Evolutionary conservation across 2,888 invertebrate genomes (phyloP), one percentile per base, ranked within the genome.

Genomic region (Ptilodon capucinus): DNA sequence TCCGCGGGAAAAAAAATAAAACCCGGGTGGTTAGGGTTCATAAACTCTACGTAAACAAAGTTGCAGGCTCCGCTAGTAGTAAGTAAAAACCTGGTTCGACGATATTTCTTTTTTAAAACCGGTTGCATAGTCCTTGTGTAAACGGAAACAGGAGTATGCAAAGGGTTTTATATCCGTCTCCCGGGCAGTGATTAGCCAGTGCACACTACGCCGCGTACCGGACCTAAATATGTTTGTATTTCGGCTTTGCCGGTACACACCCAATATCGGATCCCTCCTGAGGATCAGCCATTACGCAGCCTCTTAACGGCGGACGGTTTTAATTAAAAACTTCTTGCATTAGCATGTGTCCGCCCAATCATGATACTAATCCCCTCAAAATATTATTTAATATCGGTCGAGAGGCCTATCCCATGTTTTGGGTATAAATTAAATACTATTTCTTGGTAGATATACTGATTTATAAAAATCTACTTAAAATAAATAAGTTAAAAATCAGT

Each of bases 281-380:
- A 83, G 87, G 87, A 87, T 88, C 85, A 81, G 81, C 87, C 81
- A 87, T 89, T 89, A 88, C 85, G 81, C 81, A 86, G 88, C 88
- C 90, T 90, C 90, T 90, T 91, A 88, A 83, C 89, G 79, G 75
- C 82, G 80, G 80, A 79, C 86, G 84, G 84, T 87, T 91, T 91
- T 91, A 91, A 91, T 91, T 91, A 91, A 91, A 91, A 90, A 90
- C 90, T 91, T 90, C 90, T 88, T 88, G 79, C 88, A 88, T 88
- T 89, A 89, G 81, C 89, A 85, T 87, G 85, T 84, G 84, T 82
- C 81, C 79, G 81, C 73, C 81, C 81, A 79, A 80, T 84, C 80
- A 81, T 79, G 79, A 76, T 80, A 75, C 80, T 84, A 84, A 86
- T 84, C 83, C 81, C 78, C 80, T 81, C 81, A 80, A 84, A 84